Conservation (phyloP, 1,140 invertebrate genomes). For the Lordiphosa collinella region DNA sequence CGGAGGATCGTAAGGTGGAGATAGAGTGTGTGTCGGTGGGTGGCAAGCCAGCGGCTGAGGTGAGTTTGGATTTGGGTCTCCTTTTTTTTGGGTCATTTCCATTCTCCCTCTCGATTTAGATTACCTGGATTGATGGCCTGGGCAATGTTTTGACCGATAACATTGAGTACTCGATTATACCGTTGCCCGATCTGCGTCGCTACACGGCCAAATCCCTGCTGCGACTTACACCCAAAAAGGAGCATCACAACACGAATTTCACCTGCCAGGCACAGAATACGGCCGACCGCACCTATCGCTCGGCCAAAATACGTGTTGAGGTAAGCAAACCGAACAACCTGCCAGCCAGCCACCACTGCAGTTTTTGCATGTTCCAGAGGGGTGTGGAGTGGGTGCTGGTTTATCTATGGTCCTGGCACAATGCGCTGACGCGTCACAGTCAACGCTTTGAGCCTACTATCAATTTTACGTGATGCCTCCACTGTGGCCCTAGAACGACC, state of each 20-base stretch:
- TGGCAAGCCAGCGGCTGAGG: constrained; percentile 90
- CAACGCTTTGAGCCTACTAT: constrained; percentile 52
- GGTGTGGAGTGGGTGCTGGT: background rate
- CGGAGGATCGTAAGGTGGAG: constrained; percentile 87
- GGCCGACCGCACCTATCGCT: constrained; percentile 85
- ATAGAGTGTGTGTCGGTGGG: constrained; percentile 88
- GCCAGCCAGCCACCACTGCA: constrained; percentile 1
- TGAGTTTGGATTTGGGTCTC: constrained; percentile 77
- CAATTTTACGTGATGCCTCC: constrained; percentile 56
- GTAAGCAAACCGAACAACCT: constrained; percentile 76
- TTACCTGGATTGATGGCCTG: constrained; percentile 89
- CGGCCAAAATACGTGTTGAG: constrained; percentile 84
- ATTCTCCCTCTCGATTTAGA: constrained; percentile 80
- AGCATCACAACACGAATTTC: constrained; percentile 89
- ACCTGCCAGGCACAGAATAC: constrained; percentile 89
- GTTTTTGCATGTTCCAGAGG: constrained; percentile 14
- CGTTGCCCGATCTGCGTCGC: constrained; percentile 84
- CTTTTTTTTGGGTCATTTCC: background rate
- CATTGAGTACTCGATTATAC: constrained; percentile 83
- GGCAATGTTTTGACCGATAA: constrained; percentile 84
- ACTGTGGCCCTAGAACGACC: constrained; percentile 19
- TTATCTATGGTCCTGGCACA: constrained; percentile 39
- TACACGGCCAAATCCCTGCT: constrained; percentile 87
- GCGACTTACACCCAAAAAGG: constrained; percentile 86
- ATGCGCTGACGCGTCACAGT: constrained; percentile 49